Conservation (phyloP, 2,888 invertebrate species). For the Ectemnius lituratus region DNA sequence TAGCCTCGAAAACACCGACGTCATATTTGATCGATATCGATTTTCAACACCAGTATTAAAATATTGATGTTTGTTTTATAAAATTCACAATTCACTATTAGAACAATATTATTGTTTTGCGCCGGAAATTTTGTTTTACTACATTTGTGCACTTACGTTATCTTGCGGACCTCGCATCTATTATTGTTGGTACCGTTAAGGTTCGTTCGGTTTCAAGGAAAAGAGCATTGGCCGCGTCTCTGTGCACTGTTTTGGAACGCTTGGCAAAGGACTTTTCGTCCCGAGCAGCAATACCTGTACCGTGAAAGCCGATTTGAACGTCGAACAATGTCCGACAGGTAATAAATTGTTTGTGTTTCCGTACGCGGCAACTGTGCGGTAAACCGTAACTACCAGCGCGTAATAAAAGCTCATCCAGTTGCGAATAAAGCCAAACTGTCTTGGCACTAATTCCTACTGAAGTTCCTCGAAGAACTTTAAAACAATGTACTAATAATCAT, state of each 20-base stretch:
- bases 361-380: not conserved
- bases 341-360: not conserved
- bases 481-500: no score
- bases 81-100: no score
- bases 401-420: no score
- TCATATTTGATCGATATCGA: no score
- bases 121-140: no score
- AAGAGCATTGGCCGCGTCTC: conserved; percentile 28
- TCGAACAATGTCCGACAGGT: conserved; percentile 1
- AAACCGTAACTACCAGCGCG: not conserved
- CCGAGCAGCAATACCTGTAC: not conserved
- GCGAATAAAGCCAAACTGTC: no score
- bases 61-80: no score
- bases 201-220: conserved; percentile 31
- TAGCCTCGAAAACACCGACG: no score
- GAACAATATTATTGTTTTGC: no score
- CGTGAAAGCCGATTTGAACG: not conserved
- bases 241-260: not conserved
- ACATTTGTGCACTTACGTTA: not conserved
- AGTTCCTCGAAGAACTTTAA: no score
- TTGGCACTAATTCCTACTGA: no score
- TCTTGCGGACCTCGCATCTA: conserved; percentile 7
- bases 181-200: conserved; percentile 20
- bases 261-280: not conserved
- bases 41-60: no score